Percentiles rank a stretch among this genome's conserved stretches.
These are phyloP conservation scores for Anableps anableps DNA, from an alignment of 2,797 vertebrate genomes.

Conservation along the genomic window DNA sequence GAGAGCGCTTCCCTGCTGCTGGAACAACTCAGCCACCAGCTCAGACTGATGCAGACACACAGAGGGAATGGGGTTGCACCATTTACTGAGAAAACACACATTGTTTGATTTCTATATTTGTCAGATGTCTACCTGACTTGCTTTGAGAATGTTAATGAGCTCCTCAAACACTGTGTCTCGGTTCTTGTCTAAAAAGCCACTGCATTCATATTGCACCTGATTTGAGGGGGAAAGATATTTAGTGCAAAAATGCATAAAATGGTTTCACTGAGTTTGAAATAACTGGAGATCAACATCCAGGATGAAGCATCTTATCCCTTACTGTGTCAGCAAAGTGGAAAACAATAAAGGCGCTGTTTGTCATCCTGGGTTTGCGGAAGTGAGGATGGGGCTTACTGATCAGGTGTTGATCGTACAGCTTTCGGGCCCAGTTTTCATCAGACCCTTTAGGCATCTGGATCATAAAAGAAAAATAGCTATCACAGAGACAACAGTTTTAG, in stretches of 20 bases:
- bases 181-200: slow-evolving; percentile 84
- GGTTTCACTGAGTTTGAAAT: not conserved
- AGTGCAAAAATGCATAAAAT: not conserved
- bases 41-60: slow-evolving; percentile 73
- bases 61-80: not conserved
- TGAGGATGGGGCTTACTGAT: slow-evolving; percentile 68
- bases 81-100: not conserved
- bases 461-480: not conserved
- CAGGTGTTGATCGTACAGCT: slow-evolving; percentile 83
- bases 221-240: not conserved
- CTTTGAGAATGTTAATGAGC: slow-evolving; percentile 84
- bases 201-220: slow-evolving; percentile 84
- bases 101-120: not conserved
- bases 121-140: slow-evolving; percentile 79
- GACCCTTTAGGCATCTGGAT: slow-evolving; percentile 87
- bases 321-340: slow-evolving; percentile 85
- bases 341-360: slow-evolving; percentile 78
- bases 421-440: slow-evolving; percentile 82
- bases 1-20: slow-evolving; percentile 67
- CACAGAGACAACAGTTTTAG: not conserved
- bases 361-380: slow-evolving; percentile 83
- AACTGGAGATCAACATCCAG: not conserved
- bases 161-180: slow-evolving; percentile 85
- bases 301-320: slow-evolving; percentile 24
- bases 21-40: slow-evolving; percentile 85